Evolutionary conservation across 2,797 vertebrate species (phyloP).

Genomic region (Hydrophis major): DNA sequence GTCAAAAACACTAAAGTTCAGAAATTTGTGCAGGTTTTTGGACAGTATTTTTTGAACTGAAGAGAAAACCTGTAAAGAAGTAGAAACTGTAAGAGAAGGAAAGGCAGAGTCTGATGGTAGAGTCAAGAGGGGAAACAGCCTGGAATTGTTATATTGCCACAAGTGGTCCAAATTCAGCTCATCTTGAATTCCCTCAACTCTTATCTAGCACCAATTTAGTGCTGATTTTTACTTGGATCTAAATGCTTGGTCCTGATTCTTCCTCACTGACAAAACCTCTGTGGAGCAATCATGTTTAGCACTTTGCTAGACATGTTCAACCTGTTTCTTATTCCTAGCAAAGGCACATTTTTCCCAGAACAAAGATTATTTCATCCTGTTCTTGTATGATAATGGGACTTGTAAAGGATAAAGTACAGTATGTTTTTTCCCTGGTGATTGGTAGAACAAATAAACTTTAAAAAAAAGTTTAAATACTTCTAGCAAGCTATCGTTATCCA

Average conservation of each 20-base stretch:
- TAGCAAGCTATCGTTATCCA: background rate
- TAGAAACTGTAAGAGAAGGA: background rate
- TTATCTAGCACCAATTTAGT: background rate
- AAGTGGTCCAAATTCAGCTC: background rate
- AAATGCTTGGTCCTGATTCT: background rate
- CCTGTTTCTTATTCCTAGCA: slow-evolving; percentile 6
- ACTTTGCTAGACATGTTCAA: slow-evolving; percentile 3
- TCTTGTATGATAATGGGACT: background rate
- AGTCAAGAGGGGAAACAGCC: background rate
- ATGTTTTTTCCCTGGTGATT: background rate
- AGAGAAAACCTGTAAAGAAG: background rate
- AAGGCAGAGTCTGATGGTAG: background rate
- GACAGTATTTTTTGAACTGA: background rate
- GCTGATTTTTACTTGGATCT: background rate
- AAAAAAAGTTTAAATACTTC: background rate
- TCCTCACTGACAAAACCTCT: background rate
- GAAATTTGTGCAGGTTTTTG: background rate
- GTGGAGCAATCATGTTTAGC: background rate
- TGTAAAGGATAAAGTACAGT: background rate
- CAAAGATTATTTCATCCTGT: background rate
- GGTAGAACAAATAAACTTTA: background rate
- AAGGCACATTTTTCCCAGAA: background rate
- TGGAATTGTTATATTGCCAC: background rate
- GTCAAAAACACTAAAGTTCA: background rate
- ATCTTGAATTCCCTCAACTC: background rate